Base-by-base conservation (phyloP, 2,888 invertebrate genomes). In the Trachelus stipa region DNA sequence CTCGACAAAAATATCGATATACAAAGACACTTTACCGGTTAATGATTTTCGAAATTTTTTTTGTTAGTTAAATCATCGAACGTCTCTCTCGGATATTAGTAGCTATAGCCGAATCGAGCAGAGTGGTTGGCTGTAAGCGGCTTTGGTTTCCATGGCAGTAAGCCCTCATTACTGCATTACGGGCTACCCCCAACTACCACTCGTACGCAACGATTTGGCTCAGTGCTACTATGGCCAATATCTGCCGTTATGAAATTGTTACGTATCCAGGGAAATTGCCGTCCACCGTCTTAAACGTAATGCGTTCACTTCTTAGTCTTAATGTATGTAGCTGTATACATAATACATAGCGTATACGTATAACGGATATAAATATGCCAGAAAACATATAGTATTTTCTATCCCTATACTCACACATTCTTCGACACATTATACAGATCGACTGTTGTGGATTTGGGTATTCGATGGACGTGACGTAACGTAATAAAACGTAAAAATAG, bases 141-240 rank as follows among this genome's bases (percentile, higher is more conserved):
- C 90, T 91, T 91, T 91, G 90, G 91, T 91, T 91, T 90, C 91
- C 91, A 91, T 91, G 91, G 91, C 91, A 91, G 91, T 91, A 91
- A 91, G 90, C 90, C 89, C 90, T 91, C 91, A 91, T 91, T 91
- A 91, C 90, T 91, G 91, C 88, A 91, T 91, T 91, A 91, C 90
- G 89, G 89, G 87, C 86, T 88, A 88, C 89, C 90, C 87, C 89
- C 87, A 89, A 90, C 90, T 90, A 89, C 88, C 88, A 86, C 86
- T 88, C 87, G 86, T 89, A 90, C 88, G 87, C 87, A 87, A 88
- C 87, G 87, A 87, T 88, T 87, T 89, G 87, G 87, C 85, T 86
- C 69, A 31, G 15, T 12, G 34, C 71, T 71, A 71, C 71, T 31
- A 56, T 9, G 56, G 56, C 23, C 23, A 34, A 23, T 34, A 71